Conservation (phyloP, 1,140 invertebrate genomes). For the Polyergus mexicanus region DNA sequence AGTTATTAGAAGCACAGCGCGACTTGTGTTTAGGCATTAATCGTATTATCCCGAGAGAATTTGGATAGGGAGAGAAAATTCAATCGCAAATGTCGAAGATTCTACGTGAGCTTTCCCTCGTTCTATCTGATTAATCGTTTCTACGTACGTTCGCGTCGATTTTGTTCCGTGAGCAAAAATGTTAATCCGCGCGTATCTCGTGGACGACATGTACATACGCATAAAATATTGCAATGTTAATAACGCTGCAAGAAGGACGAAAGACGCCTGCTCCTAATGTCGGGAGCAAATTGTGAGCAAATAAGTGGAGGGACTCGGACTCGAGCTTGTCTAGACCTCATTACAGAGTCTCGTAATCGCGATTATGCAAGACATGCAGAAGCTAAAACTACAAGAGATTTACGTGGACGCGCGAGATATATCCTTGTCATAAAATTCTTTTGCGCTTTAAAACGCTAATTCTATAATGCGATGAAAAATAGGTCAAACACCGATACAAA, state of each 20-base stretch:
- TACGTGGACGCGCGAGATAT: neutral
- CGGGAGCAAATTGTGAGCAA: conserved; percentile 72
- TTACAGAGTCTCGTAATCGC: conserved; percentile 63
- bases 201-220: neutral
- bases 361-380: conserved; percentile 13
- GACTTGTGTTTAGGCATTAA: neutral
- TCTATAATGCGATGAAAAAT: conserved; percentile 69
- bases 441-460: conserved; percentile 27
- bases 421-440: neutral
- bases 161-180: neutral
- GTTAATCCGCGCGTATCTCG: neutral
- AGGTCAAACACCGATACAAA: conserved; percentile 26
- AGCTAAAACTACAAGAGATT: neutral
- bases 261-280: conserved; percentile 21
- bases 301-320: conserved; percentile 73
- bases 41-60: neutral
- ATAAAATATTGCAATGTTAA: conserved; percentile 67
- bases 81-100: neutral
- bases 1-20: conserved; percentile 9
- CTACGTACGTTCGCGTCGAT: neutral
- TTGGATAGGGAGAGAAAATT: neutral
- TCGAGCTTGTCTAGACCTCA: conserved; percentile 65
- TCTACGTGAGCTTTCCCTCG: neutral
- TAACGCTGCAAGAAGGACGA: conserved; percentile 50
- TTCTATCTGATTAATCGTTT: neutral